Base-by-base conservation (phyloP, 2,888 invertebrate genomes). In the Pelosia muscerda region DNA sequence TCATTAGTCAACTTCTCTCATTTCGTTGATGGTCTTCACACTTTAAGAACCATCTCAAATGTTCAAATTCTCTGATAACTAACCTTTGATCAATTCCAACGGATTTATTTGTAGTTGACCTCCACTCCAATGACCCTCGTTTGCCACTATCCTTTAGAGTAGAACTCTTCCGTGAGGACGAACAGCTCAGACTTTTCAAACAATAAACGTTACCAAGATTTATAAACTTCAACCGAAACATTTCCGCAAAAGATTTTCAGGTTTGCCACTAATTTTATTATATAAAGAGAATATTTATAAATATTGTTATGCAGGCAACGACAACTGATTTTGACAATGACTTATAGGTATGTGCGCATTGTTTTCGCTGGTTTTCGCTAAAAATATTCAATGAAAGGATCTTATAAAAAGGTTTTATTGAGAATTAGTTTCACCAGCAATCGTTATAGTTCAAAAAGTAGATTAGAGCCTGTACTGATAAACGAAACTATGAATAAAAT, bases 51-150 rank as follows among this genome's bases (percentile, higher is more conserved):
- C 2, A 38, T 19, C 42, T 19, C 1, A 42, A 42, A 19, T 6
- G 5, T 42, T 42, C 0, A 6, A 38, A 15, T 4, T 38, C 31
- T 58, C 22, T 4, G 13, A 13, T 53, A 28, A 64, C 63, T 26
- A 65, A 77, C 77, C 75, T 66, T 28, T 38, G 55, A 49, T n/a
- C 15, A 3, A 10, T 11, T 11, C 15, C 26, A 11, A 19, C n/a
- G 23, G 19, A 10, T 22, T 13, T 49, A 10, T 61, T 28, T 10
- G 2, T 25, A 25, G 0, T 10, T 19, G 22, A 54, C 5, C 15
- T 31, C 15, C 13, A 10, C 4, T 54, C 23, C 31, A 31, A 25
- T 0, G 63, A 10, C 5, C 22, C 23, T 5, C 49, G 31, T 34
- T 54, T 23, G 9, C 63, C 25, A 15, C 31, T 31, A 1, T 31